phyloP scores from a whole-genome alignment of 2,797 vertebrate genomes.

The Sarcoramphus papa region DNA sequence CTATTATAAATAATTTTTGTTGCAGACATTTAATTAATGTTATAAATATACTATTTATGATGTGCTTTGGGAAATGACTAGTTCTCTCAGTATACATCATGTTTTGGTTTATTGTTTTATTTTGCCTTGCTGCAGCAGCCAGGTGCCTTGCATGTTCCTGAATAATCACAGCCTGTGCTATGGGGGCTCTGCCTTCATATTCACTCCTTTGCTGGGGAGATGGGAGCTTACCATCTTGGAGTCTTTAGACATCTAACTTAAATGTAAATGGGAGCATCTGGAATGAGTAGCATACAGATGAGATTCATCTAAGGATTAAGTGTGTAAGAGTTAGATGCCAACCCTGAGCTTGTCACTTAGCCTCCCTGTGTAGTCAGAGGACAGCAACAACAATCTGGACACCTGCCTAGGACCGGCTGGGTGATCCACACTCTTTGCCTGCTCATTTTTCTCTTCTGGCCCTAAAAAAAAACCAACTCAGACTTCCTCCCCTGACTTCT shows the following conservation, averaged over 20 bases:
- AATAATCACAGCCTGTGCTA: not conserved
- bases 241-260: not conserved
- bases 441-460: not conserved
- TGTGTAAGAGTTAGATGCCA: not conserved
- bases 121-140: not conserved
- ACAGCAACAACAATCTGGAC: not conserved
- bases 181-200: not conserved
- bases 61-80: conserved; percentile 10
- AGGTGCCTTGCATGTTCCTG: not conserved
- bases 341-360: not conserved
- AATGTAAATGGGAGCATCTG: not conserved
- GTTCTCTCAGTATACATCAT: not conserved
- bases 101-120: not conserved
- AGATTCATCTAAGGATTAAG: not conserved
- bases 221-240: not conserved
- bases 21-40: conserved; percentile 56
- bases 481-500: not conserved
- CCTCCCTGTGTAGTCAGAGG: not conserved
- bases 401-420: not conserved
- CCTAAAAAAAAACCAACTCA: not conserved
- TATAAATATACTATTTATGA: conserved; percentile 51
- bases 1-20: conserved; percentile 63
- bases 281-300: not conserved
- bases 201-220: not conserved
- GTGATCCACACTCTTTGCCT: not conserved